A percentile compares a stretch with the other conserved stretches of the same genome.
phyloP scores from a whole-genome alignment of 2,797 vertebrate species.

The Myotis findleyi region DNA sequence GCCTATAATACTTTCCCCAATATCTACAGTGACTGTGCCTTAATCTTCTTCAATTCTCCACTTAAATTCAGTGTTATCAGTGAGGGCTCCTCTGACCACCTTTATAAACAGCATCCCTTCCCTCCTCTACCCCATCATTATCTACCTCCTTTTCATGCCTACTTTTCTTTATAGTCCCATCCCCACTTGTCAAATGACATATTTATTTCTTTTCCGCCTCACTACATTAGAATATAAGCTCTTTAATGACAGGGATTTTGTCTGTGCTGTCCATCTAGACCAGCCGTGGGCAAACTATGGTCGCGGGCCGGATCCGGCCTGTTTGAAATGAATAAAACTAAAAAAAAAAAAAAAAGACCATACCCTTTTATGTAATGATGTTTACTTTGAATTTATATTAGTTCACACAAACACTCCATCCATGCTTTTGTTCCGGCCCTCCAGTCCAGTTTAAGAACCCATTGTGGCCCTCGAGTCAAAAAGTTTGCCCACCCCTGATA shows the following conservation, averaged over 20 bases:
- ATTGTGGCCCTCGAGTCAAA: no score
- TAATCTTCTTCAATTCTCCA: neutral
- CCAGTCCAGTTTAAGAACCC: no score
- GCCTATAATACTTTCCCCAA: neutral
- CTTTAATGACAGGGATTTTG: neutral
- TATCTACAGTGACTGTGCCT: neutral
- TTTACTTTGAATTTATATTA: no score
- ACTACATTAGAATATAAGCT: constrained; percentile 24
- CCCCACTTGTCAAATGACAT: neutral
- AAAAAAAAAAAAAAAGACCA: no score
- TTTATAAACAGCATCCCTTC: neutral
- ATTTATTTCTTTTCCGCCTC: neutral
- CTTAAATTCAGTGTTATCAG: neutral
- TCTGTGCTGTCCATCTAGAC: constrained; percentile 9
- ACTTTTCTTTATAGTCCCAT: neutral
- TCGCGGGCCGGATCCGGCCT: no score
- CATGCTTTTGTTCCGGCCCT: no score
- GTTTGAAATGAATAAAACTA: no score
- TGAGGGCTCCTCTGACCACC: neutral
- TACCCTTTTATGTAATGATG: no score
- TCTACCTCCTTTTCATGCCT: neutral
- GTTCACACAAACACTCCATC: no score
- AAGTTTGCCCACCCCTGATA: no score
- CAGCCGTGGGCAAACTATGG: no score
- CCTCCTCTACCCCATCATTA: neutral